Evolutionary conservation across 2,888 invertebrate species (phyloP).

Genomic region (Galerucella calmariensis): DNA sequence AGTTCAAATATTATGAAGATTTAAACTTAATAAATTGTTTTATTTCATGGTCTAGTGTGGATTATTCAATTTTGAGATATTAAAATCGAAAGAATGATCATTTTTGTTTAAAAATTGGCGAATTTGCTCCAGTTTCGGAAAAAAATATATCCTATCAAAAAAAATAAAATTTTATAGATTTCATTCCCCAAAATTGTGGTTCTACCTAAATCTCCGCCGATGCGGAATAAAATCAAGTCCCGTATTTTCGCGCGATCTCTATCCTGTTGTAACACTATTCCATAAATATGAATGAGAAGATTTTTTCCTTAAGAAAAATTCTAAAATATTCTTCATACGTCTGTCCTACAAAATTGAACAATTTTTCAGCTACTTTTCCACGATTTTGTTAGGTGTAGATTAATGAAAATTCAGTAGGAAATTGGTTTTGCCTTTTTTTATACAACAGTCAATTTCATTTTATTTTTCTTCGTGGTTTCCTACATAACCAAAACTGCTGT

Average conservation of each 20-base stretch:
- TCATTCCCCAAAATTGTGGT: not conserved
- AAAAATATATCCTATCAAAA: too few species aligned
- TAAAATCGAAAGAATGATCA: too few species aligned
- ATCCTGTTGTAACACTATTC: conserved; percentile 28
- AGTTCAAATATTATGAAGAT: too few species aligned
- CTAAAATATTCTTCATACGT: conserved; percentile 22
- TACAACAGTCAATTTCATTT: not conserved
- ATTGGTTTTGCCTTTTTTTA: not conserved
- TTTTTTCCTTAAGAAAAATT: conserved; percentile 17
- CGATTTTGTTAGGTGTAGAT: conserved; percentile 11
- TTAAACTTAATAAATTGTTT: too few species aligned
- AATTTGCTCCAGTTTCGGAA: too few species aligned
- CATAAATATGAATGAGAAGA: conserved; percentile 38
- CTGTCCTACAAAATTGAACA: conserved; percentile 18
- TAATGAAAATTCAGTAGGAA: conserved; percentile 9
- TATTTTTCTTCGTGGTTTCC: not conserved
- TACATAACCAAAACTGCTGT: too few species aligned
- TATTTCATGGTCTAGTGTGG: too few species aligned
- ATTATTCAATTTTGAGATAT: too few species aligned
- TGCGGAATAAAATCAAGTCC: conserved; percentile 23
- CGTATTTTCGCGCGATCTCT: conserved; percentile 22
- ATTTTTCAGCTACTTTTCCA: conserved; percentile 16
- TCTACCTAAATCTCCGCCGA: conserved; percentile 22
- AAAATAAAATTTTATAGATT: too few species aligned
- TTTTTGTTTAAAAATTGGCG: too few species aligned